A percentile compares a stretch with the other conserved stretches of the same genome.
phyloP scores from a whole-genome alignment of 2,113 vertebrate species.

The Pongo pygmaeus region DNA sequence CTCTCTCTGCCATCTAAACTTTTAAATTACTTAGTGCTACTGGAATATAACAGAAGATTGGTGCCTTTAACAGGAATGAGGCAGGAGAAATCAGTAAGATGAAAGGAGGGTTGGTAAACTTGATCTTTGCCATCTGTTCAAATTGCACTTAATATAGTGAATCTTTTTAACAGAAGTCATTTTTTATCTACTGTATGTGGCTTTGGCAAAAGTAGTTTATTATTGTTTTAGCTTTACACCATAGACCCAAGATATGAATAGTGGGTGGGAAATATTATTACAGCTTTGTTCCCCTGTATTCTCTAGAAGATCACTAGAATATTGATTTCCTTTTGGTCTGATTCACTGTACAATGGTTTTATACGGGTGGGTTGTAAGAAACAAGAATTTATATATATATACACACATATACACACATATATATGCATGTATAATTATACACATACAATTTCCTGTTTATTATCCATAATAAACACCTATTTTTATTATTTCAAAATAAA shows the following conservation, averaged over 20 bases:
- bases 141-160: not conserved
- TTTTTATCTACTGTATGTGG: not conserved
- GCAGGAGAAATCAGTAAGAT: not conserved
- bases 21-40: slow-evolving; percentile 12
- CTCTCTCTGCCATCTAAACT: slow-evolving; percentile 9
- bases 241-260: not conserved
- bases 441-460: not conserved
- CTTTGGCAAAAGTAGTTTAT: slow-evolving; percentile 7
- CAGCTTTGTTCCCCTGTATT: not conserved
- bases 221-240: not conserved
- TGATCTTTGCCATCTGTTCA: not conserved
- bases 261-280: not conserved
- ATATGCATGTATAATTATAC: not conserved
- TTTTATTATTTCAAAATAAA: not conserved
- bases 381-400: not conserved
- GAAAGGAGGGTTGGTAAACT: not conserved
- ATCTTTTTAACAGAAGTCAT: slow-evolving; percentile 16
- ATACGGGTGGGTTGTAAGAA: not conserved
- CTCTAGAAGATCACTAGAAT: slow-evolving; percentile 5
- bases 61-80: not conserved
- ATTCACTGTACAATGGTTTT: not conserved
- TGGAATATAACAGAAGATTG: not conserved
- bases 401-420: not conserved
- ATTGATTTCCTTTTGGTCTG: not conserved
- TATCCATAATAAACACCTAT: not conserved